A percentile compares a stretch with the other conserved stretches of the same genome.
Evolutionary conservation across 2,888 invertebrate genomes (phyloP).

Genomic region (Diplolepis rosae): DNA sequence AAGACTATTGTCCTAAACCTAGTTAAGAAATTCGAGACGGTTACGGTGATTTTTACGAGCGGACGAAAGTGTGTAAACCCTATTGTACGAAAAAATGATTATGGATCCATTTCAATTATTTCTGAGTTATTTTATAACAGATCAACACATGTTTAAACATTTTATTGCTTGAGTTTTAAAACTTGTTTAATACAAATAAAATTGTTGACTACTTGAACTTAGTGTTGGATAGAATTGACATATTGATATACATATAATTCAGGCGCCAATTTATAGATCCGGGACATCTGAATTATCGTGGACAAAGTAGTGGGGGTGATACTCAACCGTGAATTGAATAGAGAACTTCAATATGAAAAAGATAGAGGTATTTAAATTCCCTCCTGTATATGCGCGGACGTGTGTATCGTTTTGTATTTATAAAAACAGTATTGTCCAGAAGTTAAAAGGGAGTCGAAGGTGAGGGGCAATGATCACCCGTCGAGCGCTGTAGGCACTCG

Average conservation of each 20-base stretch:
- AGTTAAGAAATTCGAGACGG: too few species aligned
- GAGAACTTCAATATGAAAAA: constrained; percentile 1
- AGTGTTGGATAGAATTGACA: constrained; percentile 1
- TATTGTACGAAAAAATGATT: too few species aligned
- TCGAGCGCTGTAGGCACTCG: constrained; percentile 61
- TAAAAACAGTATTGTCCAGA: constrained; percentile 60
- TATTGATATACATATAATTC: constrained; percentile 41
- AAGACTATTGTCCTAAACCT: too few species aligned
- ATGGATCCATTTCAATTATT: too few species aligned
- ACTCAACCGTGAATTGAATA: not conserved
- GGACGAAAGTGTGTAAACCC: too few species aligned
- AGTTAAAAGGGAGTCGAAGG: constrained; percentile 29
- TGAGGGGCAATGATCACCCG: constrained; percentile 36
- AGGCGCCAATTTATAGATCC: not conserved
- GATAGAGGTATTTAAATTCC: constrained; percentile 26
- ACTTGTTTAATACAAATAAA: too few species aligned
- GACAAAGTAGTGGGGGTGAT: constrained; percentile 17
- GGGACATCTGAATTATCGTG: not conserved
- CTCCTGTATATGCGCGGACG: constrained; percentile 36
- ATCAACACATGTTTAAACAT: too few species aligned
- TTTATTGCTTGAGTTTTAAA: too few species aligned
- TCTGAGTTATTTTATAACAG: too few species aligned
- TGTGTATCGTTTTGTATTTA: constrained; percentile 60
- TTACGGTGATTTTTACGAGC: too few species aligned
- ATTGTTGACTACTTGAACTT: not conserved